Evolutionary conservation across 2,113 vertebrate genomes (phyloP), one percentile per base, ranked within the genome.

Genomic region (Nanorana parkeri): DNA sequence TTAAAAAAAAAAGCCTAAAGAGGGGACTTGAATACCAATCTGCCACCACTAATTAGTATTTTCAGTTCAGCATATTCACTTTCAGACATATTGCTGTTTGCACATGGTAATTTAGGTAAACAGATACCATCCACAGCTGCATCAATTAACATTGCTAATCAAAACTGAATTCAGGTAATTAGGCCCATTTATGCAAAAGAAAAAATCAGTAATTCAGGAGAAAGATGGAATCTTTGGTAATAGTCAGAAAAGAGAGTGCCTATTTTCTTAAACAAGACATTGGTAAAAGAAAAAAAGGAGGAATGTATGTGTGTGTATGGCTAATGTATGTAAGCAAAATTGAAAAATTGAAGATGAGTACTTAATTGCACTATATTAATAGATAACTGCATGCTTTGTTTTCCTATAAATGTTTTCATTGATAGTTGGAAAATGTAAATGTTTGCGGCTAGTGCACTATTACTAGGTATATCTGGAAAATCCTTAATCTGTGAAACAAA

Each of bases 91-190:
- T 93, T 95, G 92, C 92, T 94, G 93, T 94, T 94, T 94, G 93
- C 92, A 94, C 93, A 94, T 95, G 92, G 92, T 94, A 94, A 94
- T 94, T 95, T 94, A 92, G 91, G 92, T 94, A 94, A 94, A 94
- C 93, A 94, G 92, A 93, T 92, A 91, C 89, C 87, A 93, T 94
- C 92, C 92, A 91, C 94, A 95, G 93, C 93, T 95, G 94, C 93
- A 93, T 94, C 93, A 94, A 95, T 95, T 94, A 95, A 94, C 94
- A 94, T 91, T 94, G 93, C 92, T 94, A 95, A 94, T 95, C 93
- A 95, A 95, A 94, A 94, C 92, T 93, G 93, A 94, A 95, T 94
- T 94, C 94, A 95, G 92, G 92, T 95, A 94, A 95, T 95, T 95
- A 94, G 93, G 90, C 92, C 91, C 91, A 93, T 94, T 95, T 94